Percentiles rank a stretch among this genome's conserved stretches.
These are phyloP conservation scores for Drosophila jambulina DNA, from an alignment of 1,140 invertebrate species.

Conservation along the genomic window DNA sequence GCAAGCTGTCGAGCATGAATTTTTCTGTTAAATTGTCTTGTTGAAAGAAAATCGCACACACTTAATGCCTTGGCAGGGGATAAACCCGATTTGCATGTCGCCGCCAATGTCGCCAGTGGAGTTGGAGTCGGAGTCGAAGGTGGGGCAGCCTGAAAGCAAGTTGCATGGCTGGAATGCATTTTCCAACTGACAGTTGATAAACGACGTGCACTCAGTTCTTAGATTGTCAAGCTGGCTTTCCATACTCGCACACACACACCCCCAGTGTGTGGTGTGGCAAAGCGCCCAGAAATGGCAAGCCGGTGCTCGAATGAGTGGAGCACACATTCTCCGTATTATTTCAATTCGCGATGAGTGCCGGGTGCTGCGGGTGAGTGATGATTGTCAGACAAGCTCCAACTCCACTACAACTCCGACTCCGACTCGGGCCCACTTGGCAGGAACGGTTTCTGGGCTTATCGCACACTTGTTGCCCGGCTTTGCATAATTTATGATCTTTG, in stretches of 20 bases:
- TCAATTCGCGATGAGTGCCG: constrained; percentile 52
- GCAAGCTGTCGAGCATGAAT: constrained; percentile 74
- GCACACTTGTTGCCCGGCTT: constrained; percentile 74
- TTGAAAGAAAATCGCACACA: constrained; percentile 80
- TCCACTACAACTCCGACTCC: constrained; percentile 6
- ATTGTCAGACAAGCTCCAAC: constrained; percentile 60
- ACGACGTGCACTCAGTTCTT: constrained; percentile 69
- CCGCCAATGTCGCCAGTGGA: constrained; percentile 22
- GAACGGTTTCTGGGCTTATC: constrained; percentile 52
- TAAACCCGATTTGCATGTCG: constrained; percentile 74
- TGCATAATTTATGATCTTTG: constrained; percentile 81
- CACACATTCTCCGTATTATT: constrained; percentile 37
- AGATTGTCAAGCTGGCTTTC: constrained; percentile 38
- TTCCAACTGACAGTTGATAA: constrained; percentile 73
- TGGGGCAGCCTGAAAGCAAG: constrained; percentile 35
- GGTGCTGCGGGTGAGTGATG: constrained; percentile 65
- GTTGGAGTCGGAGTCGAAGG: not conserved
- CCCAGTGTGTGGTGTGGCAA: constrained; percentile 1
- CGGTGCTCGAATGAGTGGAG: constrained; percentile 15
- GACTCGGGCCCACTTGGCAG: constrained; percentile 1
- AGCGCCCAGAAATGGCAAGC: constrained; percentile 10
- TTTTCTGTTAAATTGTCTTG: constrained; percentile 79
- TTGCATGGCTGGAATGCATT: constrained; percentile 70
- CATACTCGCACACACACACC: constrained; percentile 7
- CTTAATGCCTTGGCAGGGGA: constrained; percentile 63